Evolutionary conservation across 1,140 invertebrate species (phyloP).

Genomic region (Littorina saxatilis): DNA sequence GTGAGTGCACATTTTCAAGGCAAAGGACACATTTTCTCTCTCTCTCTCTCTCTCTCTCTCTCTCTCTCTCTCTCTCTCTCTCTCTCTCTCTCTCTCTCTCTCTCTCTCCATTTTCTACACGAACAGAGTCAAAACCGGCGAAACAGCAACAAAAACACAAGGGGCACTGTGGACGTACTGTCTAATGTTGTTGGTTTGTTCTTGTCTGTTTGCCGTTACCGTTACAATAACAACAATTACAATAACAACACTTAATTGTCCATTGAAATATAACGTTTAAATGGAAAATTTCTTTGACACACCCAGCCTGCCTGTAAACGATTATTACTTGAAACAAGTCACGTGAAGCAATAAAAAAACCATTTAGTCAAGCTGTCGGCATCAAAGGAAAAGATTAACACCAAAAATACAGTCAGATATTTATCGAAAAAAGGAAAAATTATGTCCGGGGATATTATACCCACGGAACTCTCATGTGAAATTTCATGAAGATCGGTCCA

Average conservation of each 20-base stretch:
- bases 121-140: neutral
- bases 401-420: neutral
- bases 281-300: no score
- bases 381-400: neutral
- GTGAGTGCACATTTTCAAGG: neutral
- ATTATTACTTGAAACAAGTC: neutral
- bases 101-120: no score
- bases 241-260: no score
- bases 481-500: no score
- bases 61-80: constrained; percentile 21
- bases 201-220: neutral
- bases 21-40: no score
- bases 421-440: neutral
- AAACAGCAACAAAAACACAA: neutral
- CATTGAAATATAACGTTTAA: no score
- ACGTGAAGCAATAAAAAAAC: no score
- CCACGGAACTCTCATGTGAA: no score
- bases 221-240: neutral
- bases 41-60: constrained; percentile 23
- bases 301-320: no score
- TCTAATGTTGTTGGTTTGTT: neutral
- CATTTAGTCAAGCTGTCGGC: no score
- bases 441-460: no score
- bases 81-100: constrained; percentile 25
- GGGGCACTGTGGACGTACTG: neutral